These are phyloP conservation scores for Polyommatus iphigenia DNA, from an alignment of 2,888 invertebrate genomes.

Conservation along the genomic window DNA sequence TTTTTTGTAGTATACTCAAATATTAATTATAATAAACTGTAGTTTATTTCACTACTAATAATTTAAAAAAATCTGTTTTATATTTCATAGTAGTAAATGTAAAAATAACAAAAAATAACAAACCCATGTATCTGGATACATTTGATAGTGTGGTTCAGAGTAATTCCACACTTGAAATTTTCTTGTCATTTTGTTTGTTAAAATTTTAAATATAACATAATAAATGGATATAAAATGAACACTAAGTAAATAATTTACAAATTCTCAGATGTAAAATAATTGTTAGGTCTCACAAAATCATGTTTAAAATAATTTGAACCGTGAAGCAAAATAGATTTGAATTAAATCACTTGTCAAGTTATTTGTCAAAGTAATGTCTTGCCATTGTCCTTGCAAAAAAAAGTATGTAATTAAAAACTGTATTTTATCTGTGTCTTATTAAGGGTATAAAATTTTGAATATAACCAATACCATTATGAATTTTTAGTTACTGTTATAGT, in stretches of 20 bases:
- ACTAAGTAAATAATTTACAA: slow-evolving; percentile 55
- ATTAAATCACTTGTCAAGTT: slow-evolving; percentile 51
- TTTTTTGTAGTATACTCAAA: no score
- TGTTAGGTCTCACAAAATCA: slow-evolving; percentile 55
- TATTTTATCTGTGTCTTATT: no score
- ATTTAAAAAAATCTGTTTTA: neutral
- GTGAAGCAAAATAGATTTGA: slow-evolving; percentile 56
- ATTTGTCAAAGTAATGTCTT: slow-evolving; percentile 31
- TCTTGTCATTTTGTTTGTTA: slow-evolving; percentile 61
- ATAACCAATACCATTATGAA: neutral
- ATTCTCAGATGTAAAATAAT: slow-evolving; percentile 36
- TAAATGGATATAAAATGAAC: slow-evolving; percentile 54
- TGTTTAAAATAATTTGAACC: slow-evolving; percentile 61
- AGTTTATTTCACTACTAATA: neutral
- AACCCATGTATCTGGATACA: slow-evolving; percentile 77
- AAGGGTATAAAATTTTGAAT: no score
- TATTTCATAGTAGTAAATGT: neutral
- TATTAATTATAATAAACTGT: no score
- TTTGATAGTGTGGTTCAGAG: slow-evolving; percentile 75
- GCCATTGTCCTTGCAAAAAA: slow-evolving; percentile 31
- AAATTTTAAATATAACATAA: slow-evolving; percentile 59
- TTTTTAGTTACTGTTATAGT: neutral
- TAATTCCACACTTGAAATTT: slow-evolving; percentile 80
- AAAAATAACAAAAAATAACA: slow-evolving; percentile 40
- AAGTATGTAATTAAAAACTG: neutral